Percentiles rank a stretch among this genome's conserved stretches.
Evolutionary conservation across 1,140 invertebrate species (phyloP).

Genomic region (Drosophila pallidifrons): DNA sequence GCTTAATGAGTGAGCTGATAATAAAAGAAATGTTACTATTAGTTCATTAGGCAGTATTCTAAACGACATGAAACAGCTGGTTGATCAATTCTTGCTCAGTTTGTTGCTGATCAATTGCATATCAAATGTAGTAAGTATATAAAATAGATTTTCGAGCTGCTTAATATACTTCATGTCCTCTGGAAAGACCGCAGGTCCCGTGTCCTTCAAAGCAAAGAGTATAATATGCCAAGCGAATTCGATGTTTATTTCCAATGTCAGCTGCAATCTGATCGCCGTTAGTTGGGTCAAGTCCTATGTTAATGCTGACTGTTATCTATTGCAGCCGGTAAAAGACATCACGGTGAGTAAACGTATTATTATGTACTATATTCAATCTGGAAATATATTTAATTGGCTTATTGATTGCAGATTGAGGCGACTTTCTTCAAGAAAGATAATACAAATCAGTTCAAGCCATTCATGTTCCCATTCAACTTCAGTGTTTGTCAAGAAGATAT

Average conservation of each 20-base stretch:
- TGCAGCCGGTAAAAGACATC: not conserved
- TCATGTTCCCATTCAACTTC: conserved; percentile 5
- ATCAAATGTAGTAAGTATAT: not conserved
- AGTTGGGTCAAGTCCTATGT: conserved; percentile 14
- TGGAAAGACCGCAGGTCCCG: not conserved
- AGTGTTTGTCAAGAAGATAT: not conserved
- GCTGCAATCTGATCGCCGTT: conserved; percentile 6
- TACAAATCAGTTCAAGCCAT: conserved; percentile 22
- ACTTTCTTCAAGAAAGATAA: conserved; percentile 1
- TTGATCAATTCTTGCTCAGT: not conserved
- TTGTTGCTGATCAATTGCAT: not conserved
- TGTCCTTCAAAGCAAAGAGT: not conserved
- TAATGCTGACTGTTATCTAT: not conserved
- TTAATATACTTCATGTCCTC: not conserved
- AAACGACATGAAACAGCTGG: not conserved
- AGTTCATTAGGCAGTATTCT: not conserved
- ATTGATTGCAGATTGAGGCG: not conserved
- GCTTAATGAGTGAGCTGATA: not conserved
- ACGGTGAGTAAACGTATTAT: not conserved
- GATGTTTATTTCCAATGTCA: not conserved
- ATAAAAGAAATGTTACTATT: not conserved
- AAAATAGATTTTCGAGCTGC: not conserved
- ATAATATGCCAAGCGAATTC: not conserved
- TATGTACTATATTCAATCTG: not conserved
- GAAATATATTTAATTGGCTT: not conserved